Base-by-base conservation (phyloP, 2,797 vertebrate species). In the Hyperoplus immaculatus region DNA sequence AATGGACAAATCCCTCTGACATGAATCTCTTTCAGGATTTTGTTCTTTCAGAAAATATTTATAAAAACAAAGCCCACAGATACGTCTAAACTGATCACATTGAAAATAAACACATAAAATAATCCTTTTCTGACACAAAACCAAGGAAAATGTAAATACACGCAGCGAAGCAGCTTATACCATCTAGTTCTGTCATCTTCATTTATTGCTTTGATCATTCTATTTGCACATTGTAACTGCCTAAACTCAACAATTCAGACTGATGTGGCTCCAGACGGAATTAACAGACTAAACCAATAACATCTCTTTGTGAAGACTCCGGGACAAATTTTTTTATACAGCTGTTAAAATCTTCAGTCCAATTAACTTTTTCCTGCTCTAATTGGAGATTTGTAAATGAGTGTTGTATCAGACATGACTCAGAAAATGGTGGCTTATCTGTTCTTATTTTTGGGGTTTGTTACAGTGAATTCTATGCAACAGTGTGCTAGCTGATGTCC, bases 311-410 rank as follows among this genome's bases (percentile, higher is more conserved):
- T 75, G 53, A 77, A 49, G 53, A 78, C 59, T 70, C 39, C 1
- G 6, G 74, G 43, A 77, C 60, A 62, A 15, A 72, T 83, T 80
- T 70, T 80, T 70, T 55, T 57, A 55, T 57, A 55, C 69, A 70
- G 67, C 75, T 77, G 70, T 50, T 29, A 29, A 59, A 45, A 58
- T 72, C 76, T 80, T 74, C 69, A 62, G 54, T 72, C 59, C 69
- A 73, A 86, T 86, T 84, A 84, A 63, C 47, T 49, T 73, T 54
- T 68, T 60, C 61, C 56, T 58, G 66, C 66, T 80, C 56, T 64
- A 78, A 77, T 84, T 77, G 50, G 60, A 83, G 63, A 74, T 77
- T n/a, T 67, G 69, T 60, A 67, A 81, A 85, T 69, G 49, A 73
- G 39, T 65, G 36, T 41, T 62, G 50, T 61, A 58, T 54, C 64